Conservation (phyloP, 2,888 invertebrate species). For the Griposia aprilina region DNA sequence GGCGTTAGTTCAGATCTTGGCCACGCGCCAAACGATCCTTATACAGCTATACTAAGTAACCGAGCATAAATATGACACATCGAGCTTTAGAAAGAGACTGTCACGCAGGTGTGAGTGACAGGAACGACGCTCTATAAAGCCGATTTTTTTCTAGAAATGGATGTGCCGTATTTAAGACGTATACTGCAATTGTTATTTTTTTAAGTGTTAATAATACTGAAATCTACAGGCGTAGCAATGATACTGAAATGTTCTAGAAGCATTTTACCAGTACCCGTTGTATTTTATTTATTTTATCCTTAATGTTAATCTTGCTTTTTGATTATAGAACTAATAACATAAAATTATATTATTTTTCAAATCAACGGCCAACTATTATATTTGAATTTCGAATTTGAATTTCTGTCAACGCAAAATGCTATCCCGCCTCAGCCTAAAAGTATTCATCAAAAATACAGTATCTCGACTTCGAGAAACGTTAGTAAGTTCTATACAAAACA, state of each 20-base stretch:
- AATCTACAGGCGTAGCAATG: no score
- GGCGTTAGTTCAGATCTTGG: neutral
- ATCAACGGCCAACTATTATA: no score
- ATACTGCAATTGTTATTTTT: no score
- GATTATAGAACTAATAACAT: neutral
- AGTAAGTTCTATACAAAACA: conserved; percentile 68
- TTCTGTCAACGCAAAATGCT: neutral
- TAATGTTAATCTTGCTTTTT: neutral
- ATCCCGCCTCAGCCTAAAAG: neutral
- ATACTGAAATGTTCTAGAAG: no score
- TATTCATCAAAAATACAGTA: neutral
- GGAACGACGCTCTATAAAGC: neutral
- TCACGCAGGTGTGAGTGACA: neutral
- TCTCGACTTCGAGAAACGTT: conserved; percentile 52
- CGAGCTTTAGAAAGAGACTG: no score
- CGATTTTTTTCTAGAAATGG: neutral
- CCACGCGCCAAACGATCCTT: neutral
- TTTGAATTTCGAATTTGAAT: neutral
- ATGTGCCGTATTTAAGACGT: no score
- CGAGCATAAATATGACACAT: no score
- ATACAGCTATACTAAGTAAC: neutral
- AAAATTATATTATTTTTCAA: neutral
- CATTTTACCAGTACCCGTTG: neutral
- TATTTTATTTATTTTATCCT: neutral
- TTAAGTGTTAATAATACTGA: no score